Evolutionary conservation across 2,113 vertebrate genomes (phyloP), one percentile per base, ranked within the genome.

Genomic region (Pantherophis guttatus): DNA sequence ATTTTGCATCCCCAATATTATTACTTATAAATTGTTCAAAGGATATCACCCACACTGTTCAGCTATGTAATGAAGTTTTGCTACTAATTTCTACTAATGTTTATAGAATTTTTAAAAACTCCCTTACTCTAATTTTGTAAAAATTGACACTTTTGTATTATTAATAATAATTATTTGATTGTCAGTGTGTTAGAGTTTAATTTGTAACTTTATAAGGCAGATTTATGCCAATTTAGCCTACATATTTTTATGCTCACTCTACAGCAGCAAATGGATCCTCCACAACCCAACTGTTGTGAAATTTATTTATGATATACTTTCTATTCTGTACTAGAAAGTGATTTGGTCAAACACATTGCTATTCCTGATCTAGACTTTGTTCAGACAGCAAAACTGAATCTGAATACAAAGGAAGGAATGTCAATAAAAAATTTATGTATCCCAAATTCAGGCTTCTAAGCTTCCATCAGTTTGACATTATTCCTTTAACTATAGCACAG

Each of bases 361-460:
- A 53, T 87, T 52, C 86, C 86, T 87, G 50, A 26, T 26, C 55
- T 62, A 48, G 23, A 48, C 54, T 39, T 5, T 62, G 12, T 59
- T 48, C 39, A 90, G 11, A 86, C 39, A 21, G 48, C 88, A 33
- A 53, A 15, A 52, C 19, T 52, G 65, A 90, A 90, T 59, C 52
- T 53, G 50, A 13, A 88, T 92, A 92, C 50, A n/a, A 88, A n/a
- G 9, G 10, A 33, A 52, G 5, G 3, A 52, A 33, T 85, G 65
- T 12, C 65, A 59, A 33, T 81, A 29, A 50, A 89, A 88, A 89
- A 90, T 0, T 17, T 89, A 48, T 26, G 11, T 39, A 86, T 57
- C 9, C 88, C 70, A 93, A 52, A 90, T 91, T 96, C 87, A 57
- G 55, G 33, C 92, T 53, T n/a, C 70, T 3, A 23, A 93, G 58